phyloP scores from a whole-genome alignment of 2,888 invertebrate species.

The Drosophila siamana region DNA sequence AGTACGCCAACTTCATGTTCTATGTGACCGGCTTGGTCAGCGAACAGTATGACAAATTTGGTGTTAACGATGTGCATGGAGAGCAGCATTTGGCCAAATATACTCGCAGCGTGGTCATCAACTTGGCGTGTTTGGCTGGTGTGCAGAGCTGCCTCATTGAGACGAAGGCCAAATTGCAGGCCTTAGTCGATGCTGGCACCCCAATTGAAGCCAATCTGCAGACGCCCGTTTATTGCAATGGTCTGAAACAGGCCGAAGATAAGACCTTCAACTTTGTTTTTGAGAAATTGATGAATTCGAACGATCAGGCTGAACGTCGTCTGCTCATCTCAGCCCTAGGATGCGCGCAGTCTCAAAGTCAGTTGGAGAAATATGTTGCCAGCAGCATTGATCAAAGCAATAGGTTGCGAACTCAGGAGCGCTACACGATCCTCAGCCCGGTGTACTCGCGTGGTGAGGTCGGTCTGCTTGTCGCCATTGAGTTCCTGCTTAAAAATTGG shows the following conservation, averaged over 20 bases:
- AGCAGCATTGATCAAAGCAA: conserved; percentile 72
- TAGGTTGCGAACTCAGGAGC: conserved; percentile 74
- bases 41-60: conserved; percentile 78
- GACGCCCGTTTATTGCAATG: conserved; percentile 84
- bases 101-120: conserved; percentile 78
- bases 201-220: conserved; percentile 83
- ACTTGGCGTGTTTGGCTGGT: conserved; percentile 82
- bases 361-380: conserved; percentile 86
- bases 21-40: conserved; percentile 72
- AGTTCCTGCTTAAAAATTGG: conserved; percentile 86
- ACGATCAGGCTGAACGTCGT: conserved; percentile 87
- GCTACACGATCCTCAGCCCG: conserved; percentile 71
- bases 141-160: conserved; percentile 74
- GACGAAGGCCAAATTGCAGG: conserved; percentile 75
- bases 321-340: conserved; percentile 88
- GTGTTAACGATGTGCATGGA: conserved; percentile 72
- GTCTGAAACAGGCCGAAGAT: conserved; percentile 83
- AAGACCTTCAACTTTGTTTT: conserved; percentile 89
- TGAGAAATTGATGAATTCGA: conserved; percentile 86
- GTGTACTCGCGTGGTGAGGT: conserved; percentile 77
- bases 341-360: conserved; percentile 87
- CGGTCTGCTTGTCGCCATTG: conserved; percentile 86
- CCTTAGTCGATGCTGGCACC: conserved; percentile 54
- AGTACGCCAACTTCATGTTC: conserved; percentile 66
- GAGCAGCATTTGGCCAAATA: conserved; percentile 81